phyloP scores from a whole-genome alignment of 2,888 invertebrate species.

The Andrena fulva region DNA sequence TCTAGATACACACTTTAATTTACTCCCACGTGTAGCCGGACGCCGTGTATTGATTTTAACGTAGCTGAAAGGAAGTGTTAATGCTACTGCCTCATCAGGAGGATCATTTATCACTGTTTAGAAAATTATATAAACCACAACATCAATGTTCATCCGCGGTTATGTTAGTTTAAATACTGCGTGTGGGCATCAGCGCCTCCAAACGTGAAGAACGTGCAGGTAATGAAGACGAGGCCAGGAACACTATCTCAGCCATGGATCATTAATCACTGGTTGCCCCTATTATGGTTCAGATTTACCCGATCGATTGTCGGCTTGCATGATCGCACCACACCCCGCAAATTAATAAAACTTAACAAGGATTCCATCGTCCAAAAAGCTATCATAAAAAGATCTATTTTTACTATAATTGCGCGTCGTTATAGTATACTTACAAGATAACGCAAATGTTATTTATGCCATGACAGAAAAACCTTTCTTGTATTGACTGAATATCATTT shows the following conservation, averaged over 20 bases:
- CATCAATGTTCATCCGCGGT: not conserved
- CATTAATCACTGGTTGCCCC: conserved; percentile 35
- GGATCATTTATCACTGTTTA: not conserved
- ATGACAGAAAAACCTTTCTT: too few species aligned
- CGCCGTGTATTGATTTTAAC: not conserved
- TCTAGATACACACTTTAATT: too few species aligned
- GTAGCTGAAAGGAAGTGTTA: not conserved
- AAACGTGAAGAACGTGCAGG: not conserved
- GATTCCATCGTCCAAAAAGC: not conserved
- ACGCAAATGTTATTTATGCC: too few species aligned
- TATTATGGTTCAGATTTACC: conserved; percentile 25
- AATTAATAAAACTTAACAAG: conserved; percentile 5
- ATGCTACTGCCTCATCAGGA: not conserved
- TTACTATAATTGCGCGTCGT: too few species aligned
- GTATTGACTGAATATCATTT: too few species aligned
- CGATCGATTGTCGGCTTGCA: not conserved
- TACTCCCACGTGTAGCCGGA: too few species aligned
- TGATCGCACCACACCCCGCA: not conserved
- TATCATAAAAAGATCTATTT: too few species aligned
- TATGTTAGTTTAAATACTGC: conserved; percentile 3
- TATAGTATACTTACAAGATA: too few species aligned
- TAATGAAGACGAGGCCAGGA: conserved; percentile 16
- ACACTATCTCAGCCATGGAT: conserved; percentile 4
- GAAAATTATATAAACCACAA: not conserved
- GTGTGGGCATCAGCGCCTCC: not conserved